Percentiles rank a stretch among this genome's conserved stretches.
Conservation (phyloP, 2,888 invertebrate genomes). For the Dendrolimus pini region DNA sequence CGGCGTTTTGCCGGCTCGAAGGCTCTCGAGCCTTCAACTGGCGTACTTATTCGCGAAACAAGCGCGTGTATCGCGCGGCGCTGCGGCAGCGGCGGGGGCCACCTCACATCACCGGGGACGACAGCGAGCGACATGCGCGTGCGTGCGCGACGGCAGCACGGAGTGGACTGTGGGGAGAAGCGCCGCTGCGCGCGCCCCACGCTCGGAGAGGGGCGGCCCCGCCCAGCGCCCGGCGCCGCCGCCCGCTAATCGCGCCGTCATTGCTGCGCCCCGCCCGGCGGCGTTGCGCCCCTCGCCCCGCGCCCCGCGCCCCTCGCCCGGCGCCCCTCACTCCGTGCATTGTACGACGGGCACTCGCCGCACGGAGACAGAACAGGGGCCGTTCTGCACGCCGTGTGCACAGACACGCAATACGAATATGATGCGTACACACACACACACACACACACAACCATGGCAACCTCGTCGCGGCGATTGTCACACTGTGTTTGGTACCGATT, state of each 20-base stretch:
- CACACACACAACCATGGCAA: background rate
- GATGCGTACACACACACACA: slow-evolving; percentile 2
- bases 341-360: background rate
- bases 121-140: slow-evolving; percentile 77
- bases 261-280: slow-evolving; percentile 45
- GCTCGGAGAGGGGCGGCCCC: slow-evolving; percentile 46
- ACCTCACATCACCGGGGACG: slow-evolving; percentile 68
- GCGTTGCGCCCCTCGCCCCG: slow-evolving; percentile 19
- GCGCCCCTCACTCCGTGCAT: slow-evolving; percentile 11
- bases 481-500: background rate
- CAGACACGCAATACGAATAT: background rate
- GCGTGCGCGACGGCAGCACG: slow-evolving; percentile 76
- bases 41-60: slow-evolving; percentile 63
- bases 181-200: slow-evolving; percentile 57
- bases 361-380: slow-evolving; percentile 1
- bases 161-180: slow-evolving; percentile 64
- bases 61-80: slow-evolving; percentile 67
- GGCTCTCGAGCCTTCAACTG: slow-evolving; percentile 73
- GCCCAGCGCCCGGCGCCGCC: slow-evolving; percentile 64
- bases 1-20: slow-evolving; percentile 80
- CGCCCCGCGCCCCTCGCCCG: slow-evolving; percentile 20
- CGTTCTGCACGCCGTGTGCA: background rate
- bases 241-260: slow-evolving; percentile 55
- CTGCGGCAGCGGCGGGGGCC: slow-evolving; percentile 72
- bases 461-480: background rate